Evolutionary conservation across 2,888 invertebrate genomes (phyloP), one percentile per base, ranked within the genome.

Genomic region (Agriopis aurantiaria): DNA sequence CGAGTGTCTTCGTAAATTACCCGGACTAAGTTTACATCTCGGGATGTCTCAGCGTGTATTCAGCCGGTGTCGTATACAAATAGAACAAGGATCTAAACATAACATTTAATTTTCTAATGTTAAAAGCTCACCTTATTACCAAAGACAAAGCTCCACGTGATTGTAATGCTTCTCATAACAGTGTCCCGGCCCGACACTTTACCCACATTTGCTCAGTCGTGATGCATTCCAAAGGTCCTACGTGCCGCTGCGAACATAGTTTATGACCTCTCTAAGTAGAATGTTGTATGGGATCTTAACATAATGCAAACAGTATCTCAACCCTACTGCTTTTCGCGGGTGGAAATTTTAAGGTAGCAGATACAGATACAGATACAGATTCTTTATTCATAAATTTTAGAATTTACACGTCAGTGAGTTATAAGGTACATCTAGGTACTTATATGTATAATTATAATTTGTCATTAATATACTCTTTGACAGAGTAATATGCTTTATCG

Each of bases 221-320:
- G 61, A 59, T 63, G 65, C 65, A 51, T 62, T 62, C 52, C 41
- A 9, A 58, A 62, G 58, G 33, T 12, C 57, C 46, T 58, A 58
- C 69, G 65, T 65, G 57, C 65, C 69, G 65, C 65, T 55, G 51
- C 51, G 62, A 63, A 62, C 62, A 53, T 70, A n/a, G 46, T 70
- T 70, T 70, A 70, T 61, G 58, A 59, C 51, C 64, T 65, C 43
- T 66, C 59, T 69, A 57, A 69, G 57, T 56, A 66, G 57, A 64
- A 46, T 62, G 66, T 67, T 64, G 51, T 49, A 48, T n/a, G 62
- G 12, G 17, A 12, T n/a, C 43, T 57, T 48, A 52, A 14, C 41
- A 23, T 58, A 68, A 67, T 63, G 67, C 58, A 53, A 49, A 46
- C 51, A 62, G 68, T 68, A 68, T 14, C 49, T n/a, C 14, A 56